Percentiles rank a stretch among this genome's conserved stretches.
Evolutionary conservation across 1,140 invertebrate genomes (phyloP).

Genomic region (Penaeus chinensis): DNA sequence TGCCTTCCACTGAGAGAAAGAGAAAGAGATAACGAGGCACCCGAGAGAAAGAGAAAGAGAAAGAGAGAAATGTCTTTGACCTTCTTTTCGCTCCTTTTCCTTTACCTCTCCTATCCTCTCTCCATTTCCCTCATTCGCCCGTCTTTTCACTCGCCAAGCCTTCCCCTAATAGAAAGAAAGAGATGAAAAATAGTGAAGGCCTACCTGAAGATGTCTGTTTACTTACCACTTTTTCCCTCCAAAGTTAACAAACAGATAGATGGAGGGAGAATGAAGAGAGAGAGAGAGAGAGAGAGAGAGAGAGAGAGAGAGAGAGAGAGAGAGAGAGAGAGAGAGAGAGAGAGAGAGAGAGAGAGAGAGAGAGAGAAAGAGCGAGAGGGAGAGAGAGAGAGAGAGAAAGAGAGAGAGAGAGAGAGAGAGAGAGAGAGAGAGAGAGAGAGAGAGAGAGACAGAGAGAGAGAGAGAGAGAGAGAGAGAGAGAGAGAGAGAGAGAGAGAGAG

Average conservation of each 20-base stretch:
- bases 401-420: neutral
- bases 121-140: neutral
- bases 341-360: neutral
- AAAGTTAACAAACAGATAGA: neutral
- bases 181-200: neutral
- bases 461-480: too few relatives aligned
- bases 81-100: neutral
- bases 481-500: neutral
- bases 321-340: neutral
- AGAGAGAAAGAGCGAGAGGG: neutral
- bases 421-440: neutral
- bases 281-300: neutral
- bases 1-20: too few relatives aligned
- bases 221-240: too few relatives aligned
- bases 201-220: neutral
- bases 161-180: neutral
- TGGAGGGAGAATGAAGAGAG: neutral
- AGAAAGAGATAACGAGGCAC: too few relatives aligned
- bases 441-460: neutral
- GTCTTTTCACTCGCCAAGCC: neutral
- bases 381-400: neutral
- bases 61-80: neutral
- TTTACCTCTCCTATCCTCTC: neutral
- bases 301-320: constrained; percentile 1
- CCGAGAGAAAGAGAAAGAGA: neutral